These are phyloP conservation scores for Cephus pulcher DNA, from an alignment of 2,888 invertebrate species.

Conservation along the genomic window DNA sequence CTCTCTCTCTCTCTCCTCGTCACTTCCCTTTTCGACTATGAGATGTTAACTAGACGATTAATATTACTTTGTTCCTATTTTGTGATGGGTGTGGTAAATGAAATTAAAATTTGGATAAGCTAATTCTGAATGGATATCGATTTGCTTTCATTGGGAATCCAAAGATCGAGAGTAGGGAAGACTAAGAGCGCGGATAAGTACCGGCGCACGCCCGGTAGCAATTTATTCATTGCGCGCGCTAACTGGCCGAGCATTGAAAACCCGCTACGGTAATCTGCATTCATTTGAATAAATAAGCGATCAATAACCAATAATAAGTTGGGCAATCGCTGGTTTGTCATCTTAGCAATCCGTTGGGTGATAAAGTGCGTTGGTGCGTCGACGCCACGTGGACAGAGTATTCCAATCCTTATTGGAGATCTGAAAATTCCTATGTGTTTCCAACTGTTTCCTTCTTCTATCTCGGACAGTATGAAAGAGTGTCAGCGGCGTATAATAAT, in stretches of 20 bases:
- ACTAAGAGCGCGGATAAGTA: constrained; percentile 18
- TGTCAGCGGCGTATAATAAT: no score
- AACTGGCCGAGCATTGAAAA: constrained; percentile 64
- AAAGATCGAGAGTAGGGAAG: background rate
- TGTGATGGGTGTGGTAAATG: background rate
- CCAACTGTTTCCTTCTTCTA: no score
- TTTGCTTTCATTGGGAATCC: background rate
- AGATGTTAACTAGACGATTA: background rate
- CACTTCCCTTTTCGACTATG: background rate
- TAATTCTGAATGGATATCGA: background rate
- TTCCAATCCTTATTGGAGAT: no score
- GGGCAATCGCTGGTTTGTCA: constrained; percentile 63
- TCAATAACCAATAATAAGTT: constrained; percentile 66
- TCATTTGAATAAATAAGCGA: constrained; percentile 67
- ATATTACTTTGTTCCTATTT: background rate
- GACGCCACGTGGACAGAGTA: background rate
- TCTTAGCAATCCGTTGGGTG: constrained; percentile 54
- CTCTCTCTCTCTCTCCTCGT: background rate
- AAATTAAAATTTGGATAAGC: background rate
- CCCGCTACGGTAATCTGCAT: constrained; percentile 65
- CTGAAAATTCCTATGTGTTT: no score
- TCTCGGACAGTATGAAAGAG: no score
- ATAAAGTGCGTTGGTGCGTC: constrained; percentile 45
- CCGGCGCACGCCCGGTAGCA: constrained; percentile 61
- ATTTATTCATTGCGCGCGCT: constrained; percentile 66